A percentile compares a stretch with the other conserved stretches of the same genome.
phyloP scores from a whole-genome alignment of 2,888 invertebrate genomes.

The Agrotis ipsilon region DNA sequence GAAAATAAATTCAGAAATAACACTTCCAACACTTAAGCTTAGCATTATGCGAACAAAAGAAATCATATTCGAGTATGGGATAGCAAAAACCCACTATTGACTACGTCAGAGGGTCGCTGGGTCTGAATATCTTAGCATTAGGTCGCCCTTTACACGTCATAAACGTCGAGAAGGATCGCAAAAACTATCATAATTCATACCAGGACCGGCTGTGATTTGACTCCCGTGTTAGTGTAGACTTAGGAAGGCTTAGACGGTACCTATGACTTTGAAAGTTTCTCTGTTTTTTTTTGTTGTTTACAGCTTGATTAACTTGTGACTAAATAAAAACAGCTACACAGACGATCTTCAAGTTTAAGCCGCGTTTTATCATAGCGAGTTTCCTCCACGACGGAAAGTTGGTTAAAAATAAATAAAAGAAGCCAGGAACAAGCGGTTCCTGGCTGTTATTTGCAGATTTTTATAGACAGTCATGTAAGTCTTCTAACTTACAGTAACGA shows the following conservation, averaged over 20 bases:
- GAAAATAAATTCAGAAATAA: slow-evolving; percentile 49
- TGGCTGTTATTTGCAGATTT: no score
- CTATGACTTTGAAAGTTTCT: neutral
- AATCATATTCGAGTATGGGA: slow-evolving; percentile 56
- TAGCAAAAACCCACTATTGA: slow-evolving; percentile 64
- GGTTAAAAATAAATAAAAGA: no score
- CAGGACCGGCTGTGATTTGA: slow-evolving; percentile 74
- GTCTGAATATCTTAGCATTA: slow-evolving; percentile 66
- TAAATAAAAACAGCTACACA: no score
- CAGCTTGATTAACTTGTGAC: no score
- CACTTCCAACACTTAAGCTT: slow-evolving; percentile 47
- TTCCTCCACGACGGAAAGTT: no score
- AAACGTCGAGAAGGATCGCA: slow-evolving; percentile 75
- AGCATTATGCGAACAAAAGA: slow-evolving; percentile 63
- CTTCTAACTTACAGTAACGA: no score
- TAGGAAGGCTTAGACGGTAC: slow-evolving; percentile 31
- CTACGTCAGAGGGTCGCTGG: slow-evolving; percentile 65
- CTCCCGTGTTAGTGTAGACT: slow-evolving; percentile 55
- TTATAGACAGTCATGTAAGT: no score
- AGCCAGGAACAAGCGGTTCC: no score
- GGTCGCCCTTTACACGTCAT: slow-evolving; percentile 72
- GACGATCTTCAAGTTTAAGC: no score
- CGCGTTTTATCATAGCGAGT: no score
- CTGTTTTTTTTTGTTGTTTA: no score
- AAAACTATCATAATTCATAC: slow-evolving; percentile 83